Base-by-base conservation (phyloP, 1,140 invertebrate genomes). In the Paramacrobiotus metropolitanus region DNA sequence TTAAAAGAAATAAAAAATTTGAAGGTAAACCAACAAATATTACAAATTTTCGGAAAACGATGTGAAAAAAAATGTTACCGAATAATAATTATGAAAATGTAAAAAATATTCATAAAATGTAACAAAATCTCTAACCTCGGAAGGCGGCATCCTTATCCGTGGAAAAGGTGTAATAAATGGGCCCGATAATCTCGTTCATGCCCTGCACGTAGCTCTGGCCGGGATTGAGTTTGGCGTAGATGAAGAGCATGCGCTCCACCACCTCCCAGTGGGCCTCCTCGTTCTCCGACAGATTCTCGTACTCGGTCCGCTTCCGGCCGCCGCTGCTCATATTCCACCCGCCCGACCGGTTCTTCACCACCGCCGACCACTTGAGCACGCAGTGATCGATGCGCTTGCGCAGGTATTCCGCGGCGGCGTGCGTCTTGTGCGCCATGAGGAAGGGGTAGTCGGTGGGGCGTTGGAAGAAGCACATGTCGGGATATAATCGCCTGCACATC, bases 151-250 rank as follows among this genome's bases (percentile, higher is more conserved):
- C 80, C 2, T 86, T 80, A 78, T 97, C 88, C 44, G 81, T 84
- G 20, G 92, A 91, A 75, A 98, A 92, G 3, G 87, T 84, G 72
- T 95, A 92, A 76, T 98, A 98, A 67, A 98, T 92, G 21, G 93
- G 93, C 0, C 92, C 94, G 62, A 98, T 83, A 65, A 98, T 94
- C 76, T 98, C 94, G 77, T 98, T 97, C 93, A 98, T 97, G 63
- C 94, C 76, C 75, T 97, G 91, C 0, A 96, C 90, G 74, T 97
- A 98, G 2, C 88, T 83, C 71, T 95, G 88, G 1, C 93, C 93
- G 2, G 92, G 90, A 78, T 98, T 97, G 1, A 97, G 78, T 75
- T 97, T 97, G 0, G 91, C 89, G 73, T 96, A 98, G 2, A 98
- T 77, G 71, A 97, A 98, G 29, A 98, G 75, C 70, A 98, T 90